These are phyloP conservation scores for Capitella teleta DNA, from an alignment of 1,140 invertebrate species.

Conservation along the genomic window DNA sequence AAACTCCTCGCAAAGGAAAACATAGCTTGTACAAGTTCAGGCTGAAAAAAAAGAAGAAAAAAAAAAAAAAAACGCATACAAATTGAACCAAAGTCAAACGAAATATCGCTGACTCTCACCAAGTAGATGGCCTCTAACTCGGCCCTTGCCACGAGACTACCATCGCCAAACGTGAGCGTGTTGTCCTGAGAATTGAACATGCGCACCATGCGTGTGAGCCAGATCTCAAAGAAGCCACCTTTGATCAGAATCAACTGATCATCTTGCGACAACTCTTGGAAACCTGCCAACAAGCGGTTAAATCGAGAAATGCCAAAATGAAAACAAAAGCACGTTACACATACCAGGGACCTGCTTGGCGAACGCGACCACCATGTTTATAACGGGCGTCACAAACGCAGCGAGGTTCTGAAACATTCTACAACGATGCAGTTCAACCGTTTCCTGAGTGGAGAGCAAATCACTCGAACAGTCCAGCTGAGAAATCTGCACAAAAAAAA, in stretches of 20 bases:
- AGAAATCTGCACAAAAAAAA: background rate
- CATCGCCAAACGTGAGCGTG: slow-evolving; percentile 82
- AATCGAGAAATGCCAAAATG: background rate
- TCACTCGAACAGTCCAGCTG: background rate
- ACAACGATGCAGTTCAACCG: slow-evolving; percentile 3
- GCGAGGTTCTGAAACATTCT: slow-evolving; percentile 12
- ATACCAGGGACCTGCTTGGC: slow-evolving; percentile 70
- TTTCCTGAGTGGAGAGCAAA: background rate
- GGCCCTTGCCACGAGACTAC: slow-evolving; percentile 68
- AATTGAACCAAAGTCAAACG: no score
- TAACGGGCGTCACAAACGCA: slow-evolving; percentile 51
- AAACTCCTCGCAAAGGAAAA: slow-evolving; percentile 42
- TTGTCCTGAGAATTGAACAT: slow-evolving; percentile 60
- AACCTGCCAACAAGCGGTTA: slow-evolving; percentile 44
- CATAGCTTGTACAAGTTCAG: slow-evolving; percentile 65
- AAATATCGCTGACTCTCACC: slow-evolving; percentile 66
- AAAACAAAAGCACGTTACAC: background rate
- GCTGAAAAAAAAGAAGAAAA: slow-evolving; percentile 39
- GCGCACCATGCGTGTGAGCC: slow-evolving; percentile 74
- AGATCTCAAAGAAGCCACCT: slow-evolving; percentile 91
- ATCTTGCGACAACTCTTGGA: slow-evolving; percentile 74
- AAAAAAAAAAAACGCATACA: no score
- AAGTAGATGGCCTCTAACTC: slow-evolving; percentile 88
- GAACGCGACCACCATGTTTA: slow-evolving; percentile 85
- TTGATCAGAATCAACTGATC: slow-evolving; percentile 91